These are phyloP conservation scores for Brachyistius frenatus DNA, from an alignment of 2,113 vertebrate species.

Conservation along the genomic window DNA sequence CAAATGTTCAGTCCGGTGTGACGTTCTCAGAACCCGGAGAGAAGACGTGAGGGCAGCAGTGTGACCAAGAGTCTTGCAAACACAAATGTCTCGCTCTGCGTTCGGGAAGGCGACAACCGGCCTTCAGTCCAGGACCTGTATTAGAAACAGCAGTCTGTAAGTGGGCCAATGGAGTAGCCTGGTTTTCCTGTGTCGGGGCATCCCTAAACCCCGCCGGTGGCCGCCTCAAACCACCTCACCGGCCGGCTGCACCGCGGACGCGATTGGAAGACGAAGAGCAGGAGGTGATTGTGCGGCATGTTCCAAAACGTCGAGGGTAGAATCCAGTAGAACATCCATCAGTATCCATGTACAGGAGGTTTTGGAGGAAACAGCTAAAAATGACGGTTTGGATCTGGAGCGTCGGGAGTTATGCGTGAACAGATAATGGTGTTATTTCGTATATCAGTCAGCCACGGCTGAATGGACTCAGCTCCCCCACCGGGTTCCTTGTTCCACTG, in stretches of 20 bases:
- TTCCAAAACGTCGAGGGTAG: constrained; percentile 39
- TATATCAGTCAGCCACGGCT: too few species aligned
- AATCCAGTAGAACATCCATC: constrained; percentile 63
- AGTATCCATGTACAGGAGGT: constrained; percentile 53
- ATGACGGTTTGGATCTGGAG: not conserved
- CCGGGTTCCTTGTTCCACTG: constrained; percentile 13
- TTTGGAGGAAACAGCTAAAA: not conserved
- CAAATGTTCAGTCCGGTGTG: not conserved
- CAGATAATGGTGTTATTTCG: not conserved
- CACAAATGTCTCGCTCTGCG: not conserved
- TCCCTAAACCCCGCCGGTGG: constrained; percentile 63
- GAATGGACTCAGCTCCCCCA: too few species aligned
- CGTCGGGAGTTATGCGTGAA: not conserved
- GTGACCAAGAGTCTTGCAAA: constrained; percentile 10
- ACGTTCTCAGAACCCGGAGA: constrained; percentile 10
- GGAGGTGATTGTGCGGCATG: not conserved
- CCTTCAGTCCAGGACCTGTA: constrained; percentile 62
- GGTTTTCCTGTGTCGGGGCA: constrained; percentile 74
- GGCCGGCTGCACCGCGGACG: constrained; percentile 24
- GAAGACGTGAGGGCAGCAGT: not conserved
- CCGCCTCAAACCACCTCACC: constrained; percentile 63
- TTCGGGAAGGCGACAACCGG: not conserved
- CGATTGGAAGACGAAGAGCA: constrained; percentile 18
- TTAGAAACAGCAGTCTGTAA: constrained; percentile 62
- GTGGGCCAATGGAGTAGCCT: constrained; percentile 65